Base-by-base conservation (phyloP, 2,888 invertebrate genomes). In the Balanococcus diminutus region DNA sequence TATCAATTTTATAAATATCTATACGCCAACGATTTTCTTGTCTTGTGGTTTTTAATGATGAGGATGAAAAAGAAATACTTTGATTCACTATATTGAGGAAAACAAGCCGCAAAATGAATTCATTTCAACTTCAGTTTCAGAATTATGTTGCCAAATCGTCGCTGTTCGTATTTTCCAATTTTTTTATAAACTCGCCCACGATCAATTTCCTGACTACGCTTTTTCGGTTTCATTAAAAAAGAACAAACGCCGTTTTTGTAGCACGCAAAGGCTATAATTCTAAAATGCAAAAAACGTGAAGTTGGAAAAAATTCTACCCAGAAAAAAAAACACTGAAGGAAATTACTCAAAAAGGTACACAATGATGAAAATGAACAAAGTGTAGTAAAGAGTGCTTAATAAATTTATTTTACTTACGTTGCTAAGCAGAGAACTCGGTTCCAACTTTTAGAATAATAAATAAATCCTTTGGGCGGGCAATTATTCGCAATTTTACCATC, bases 391-490 rank as follows among this genome's bases (percentile, higher is more conserved):
- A 81, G 81, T 81, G 39, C 81, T 81, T 81, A 39, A 81, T 81
- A 81, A 81, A 81, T 81, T 81, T 36, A 81, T 39, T 39, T 81
- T 39, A 67, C 3, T 11, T 11, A 39, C 36, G 8, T 36, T 36
- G 31, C n/a, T n/a, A n/a, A 9, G 14, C 8, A 36, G 39, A 36
- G 81, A 81, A 81, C 22, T 39, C 36, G 22, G 81, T 81, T 81
- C 19, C 39, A 81, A 81, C 81, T 81, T 81, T 81, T n/a, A 36
- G 39, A 81, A 81, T 81, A 81, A 81, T 81, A 81, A 81, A 81
- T 81, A 81, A 81, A 39, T 81, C 81, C 81, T 81, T 81, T 81
- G 39, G 81, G 81, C 81, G 81, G 81, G 81, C 81, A 81, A 81
- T 81, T 81, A 81, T 39, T 81, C 81, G 81, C 39, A 81, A 36